These are phyloP conservation scores for Caenorhabditis wallacei DNA, from an alignment of 2,888 invertebrate genomes.

Conservation along the genomic window DNA sequence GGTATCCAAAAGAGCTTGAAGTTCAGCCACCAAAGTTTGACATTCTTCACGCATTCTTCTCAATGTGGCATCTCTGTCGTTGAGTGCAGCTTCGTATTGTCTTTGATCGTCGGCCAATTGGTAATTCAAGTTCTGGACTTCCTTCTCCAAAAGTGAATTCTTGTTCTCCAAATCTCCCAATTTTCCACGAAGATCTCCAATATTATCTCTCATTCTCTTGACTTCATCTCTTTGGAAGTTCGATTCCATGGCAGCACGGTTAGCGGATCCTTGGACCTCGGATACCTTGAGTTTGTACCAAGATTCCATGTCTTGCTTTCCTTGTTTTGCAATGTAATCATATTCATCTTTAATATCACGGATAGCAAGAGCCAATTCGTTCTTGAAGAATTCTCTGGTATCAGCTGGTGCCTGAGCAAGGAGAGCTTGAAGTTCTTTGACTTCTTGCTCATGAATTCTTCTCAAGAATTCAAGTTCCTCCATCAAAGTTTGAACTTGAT, in stretches of 20 bases:
- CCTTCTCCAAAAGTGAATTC: constrained; percentile 77
- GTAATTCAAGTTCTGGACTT: constrained; percentile 82
- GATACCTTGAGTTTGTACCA: constrained; percentile 85
- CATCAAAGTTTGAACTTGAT: constrained; percentile 83
- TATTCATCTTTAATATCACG: constrained; percentile 85
- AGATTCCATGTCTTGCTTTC: constrained; percentile 85
- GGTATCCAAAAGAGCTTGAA: constrained; percentile 84
- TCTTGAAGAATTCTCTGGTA: constrained; percentile 85
- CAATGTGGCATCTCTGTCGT: constrained; percentile 83
- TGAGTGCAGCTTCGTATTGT: constrained; percentile 83
- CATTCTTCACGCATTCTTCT: constrained; percentile 84
- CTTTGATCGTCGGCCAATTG: constrained; percentile 85
- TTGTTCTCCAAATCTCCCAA: constrained; percentile 77
- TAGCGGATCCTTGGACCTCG: constrained; percentile 83
- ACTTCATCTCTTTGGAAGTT: constrained; percentile 84
- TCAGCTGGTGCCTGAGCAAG: constrained; percentile 83
- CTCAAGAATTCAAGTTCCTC: constrained; percentile 83
- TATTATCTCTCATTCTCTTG: constrained; percentile 73
- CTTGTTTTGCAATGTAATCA: constrained; percentile 84
- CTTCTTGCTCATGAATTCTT: constrained; percentile 83
- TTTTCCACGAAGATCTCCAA: constrained; percentile 71
- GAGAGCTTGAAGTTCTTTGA: constrained; percentile 83
- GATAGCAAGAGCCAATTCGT: constrained; percentile 85
- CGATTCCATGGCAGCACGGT: constrained; percentile 85
- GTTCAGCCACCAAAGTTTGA: constrained; percentile 83